Evolutionary conservation across 2,888 invertebrate species (phyloP).

Genomic region (Pterostichus niger): DNA sequence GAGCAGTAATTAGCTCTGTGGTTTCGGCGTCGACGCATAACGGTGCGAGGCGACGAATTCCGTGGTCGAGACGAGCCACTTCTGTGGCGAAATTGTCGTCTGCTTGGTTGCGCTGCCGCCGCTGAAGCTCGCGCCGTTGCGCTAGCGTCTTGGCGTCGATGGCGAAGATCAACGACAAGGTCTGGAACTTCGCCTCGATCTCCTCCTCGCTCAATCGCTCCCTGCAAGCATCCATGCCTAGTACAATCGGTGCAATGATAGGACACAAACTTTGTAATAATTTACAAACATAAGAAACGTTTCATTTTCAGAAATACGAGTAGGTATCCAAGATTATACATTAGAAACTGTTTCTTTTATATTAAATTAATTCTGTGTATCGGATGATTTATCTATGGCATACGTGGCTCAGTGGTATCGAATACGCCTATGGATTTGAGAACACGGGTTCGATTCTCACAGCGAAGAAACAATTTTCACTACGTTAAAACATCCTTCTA

Average conservation of each 20-base stretch:
- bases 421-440: too few relatives aligned
- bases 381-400: too few relatives aligned
- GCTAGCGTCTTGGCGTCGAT: constrained; percentile 80
- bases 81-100: constrained; percentile 80
- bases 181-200: constrained; percentile 79
- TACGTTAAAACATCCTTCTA: too few relatives aligned
- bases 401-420: too few relatives aligned
- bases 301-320: too few relatives aligned
- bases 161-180: constrained; percentile 80
- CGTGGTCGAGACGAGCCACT: constrained; percentile 75
- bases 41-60: constrained; percentile 76
- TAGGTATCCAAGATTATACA: too few relatives aligned
- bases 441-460: too few relatives aligned
- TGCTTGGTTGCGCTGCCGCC: constrained; percentile 80
- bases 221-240: constrained; percentile 37
- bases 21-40: constrained; percentile 78
- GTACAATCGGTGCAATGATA: not conserved
- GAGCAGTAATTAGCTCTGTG: constrained; percentile 78
- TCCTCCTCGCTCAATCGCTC: constrained; percentile 74
- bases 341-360: too few relatives aligned
- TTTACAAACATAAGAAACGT: too few relatives aligned
- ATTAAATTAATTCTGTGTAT: too few relatives aligned
- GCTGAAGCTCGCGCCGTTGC: constrained; percentile 79
- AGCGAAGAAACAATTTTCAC: too few relatives aligned
- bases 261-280: not conserved